Base-by-base conservation (phyloP, 2,797 vertebrate species). In the Poeciliopsis presidionis region DNA sequence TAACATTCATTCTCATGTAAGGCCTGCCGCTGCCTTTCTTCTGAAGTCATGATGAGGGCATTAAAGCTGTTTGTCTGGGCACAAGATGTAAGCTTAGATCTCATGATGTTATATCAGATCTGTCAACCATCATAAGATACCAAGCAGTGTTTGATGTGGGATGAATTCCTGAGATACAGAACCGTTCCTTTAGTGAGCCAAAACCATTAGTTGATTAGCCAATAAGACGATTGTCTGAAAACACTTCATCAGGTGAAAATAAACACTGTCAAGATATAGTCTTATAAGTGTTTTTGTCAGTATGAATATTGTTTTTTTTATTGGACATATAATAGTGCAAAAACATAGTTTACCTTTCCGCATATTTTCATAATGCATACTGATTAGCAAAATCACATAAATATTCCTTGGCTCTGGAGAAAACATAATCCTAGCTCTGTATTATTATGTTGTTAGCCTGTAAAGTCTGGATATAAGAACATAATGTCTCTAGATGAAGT, bases 11-110 rank as follows among this genome's bases (percentile, higher is more conserved):
- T 91, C 81, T 86, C 84, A 84, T 91, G 89, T 90, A 81, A 76
- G 81, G 73, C 71, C 61, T 18, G 75, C 79, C 41, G 80, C 87
- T 90, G 88, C 90, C 89, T 93, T 93, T 93, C 87, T 84, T 91
- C 90, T 93, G 91, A 94, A 91, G 94, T 93, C 91, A 91, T 86
- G 82, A 91, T 87, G 89, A 90, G 83, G 83, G 77, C 78, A 89
- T 90, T 87, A 80, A 74, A 86, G 86, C 83, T 88, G 87, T 91
- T 92, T 89, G 90, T 90, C 90, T 87, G 91, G 92, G 86, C 88
- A 92, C 39, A 88, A 89, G 88, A 87, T 92, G 88, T 89, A 89
- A 90, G 90, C 82, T 51, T 63, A 71, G 43, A 81, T 84, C 83
- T 73, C 81, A 49, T 86, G 86, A 91, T 86, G 88, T 74, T 83